These are phyloP conservation scores for Phlogophora meticulosa DNA, from an alignment of 2,888 invertebrate species.

Conservation along the genomic window DNA sequence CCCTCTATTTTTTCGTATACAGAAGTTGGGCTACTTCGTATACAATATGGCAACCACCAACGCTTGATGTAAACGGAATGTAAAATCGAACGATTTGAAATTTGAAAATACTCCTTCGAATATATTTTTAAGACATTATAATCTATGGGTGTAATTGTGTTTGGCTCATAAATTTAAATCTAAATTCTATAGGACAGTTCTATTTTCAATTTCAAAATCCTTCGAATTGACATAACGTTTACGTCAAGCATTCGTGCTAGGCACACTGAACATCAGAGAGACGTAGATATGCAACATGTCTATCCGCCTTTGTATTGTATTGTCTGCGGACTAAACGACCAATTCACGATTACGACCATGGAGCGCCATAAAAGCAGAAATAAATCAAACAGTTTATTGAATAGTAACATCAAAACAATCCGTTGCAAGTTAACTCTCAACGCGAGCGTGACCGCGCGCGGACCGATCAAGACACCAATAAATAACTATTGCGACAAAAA, in stretches of 20 bases:
- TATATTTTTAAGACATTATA: too few relatives aligned
- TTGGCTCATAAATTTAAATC: too few relatives aligned
- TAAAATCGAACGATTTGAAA: too few relatives aligned
- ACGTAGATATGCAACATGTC: slow-evolving; percentile 16
- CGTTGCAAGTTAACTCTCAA: slow-evolving; percentile 62
- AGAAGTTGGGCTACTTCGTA: background rate
- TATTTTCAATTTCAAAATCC: too few relatives aligned
- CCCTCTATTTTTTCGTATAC: slow-evolving; percentile 8
- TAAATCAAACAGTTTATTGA: slow-evolving; percentile 68
- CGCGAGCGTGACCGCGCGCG: slow-evolving; percentile 60
- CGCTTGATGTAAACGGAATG: too few relatives aligned
- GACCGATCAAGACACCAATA: slow-evolving; percentile 66
- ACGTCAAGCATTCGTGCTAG: background rate
- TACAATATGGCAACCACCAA: background rate
- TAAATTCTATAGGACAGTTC: background rate
- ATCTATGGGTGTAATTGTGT: too few relatives aligned
- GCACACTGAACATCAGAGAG: slow-evolving; percentile 12
- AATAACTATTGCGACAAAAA: slow-evolving; percentile 70
- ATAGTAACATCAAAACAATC: slow-evolving; percentile 66
- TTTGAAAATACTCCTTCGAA: too few relatives aligned
- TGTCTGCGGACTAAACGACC: slow-evolving; percentile 48
- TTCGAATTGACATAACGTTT: too few relatives aligned
- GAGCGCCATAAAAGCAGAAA: slow-evolving; percentile 43
- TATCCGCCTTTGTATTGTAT: slow-evolving; percentile 16
- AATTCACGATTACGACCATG: slow-evolving; percentile 59